These are phyloP conservation scores for Malurus alboscapulatus DNA, from an alignment of 2,113 vertebrate species.

Conservation along the genomic window DNA sequence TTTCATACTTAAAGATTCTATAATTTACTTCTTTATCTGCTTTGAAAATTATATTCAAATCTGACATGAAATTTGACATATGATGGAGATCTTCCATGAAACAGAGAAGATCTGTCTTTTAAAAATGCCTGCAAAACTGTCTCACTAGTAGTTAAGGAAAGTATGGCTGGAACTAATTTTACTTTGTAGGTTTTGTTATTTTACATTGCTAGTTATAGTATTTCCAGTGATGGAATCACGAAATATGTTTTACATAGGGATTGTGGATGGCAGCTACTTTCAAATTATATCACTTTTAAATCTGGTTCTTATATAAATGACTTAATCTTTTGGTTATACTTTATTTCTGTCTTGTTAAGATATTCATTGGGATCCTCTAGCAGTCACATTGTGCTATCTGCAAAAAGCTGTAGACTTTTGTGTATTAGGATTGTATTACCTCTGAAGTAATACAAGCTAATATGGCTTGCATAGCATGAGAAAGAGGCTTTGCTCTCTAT, in stretches of 20 bases:
- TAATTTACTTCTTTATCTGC: slow-evolving; percentile 41
- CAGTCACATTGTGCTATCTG: neutral
- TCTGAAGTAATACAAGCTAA: neutral
- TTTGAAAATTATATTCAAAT: slow-evolving; percentile 39
- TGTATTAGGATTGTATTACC: neutral
- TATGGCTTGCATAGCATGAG: neutral
- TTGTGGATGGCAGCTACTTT: neutral
- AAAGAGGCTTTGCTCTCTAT: neutral
- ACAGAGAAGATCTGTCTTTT: slow-evolving; percentile 39
- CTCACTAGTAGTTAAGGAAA: slow-evolving; percentile 50
- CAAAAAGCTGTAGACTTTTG: neutral
- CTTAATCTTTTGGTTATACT: neutral
- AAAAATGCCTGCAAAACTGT: slow-evolving; percentile 35
- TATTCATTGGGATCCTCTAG: neutral
- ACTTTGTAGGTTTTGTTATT: slow-evolving; percentile 9
- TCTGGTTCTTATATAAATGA: neutral
- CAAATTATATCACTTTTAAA: neutral
- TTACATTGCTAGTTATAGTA: neutral
- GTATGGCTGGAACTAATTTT: slow-evolving; percentile 65
- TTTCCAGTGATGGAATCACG: neutral
- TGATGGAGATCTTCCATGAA: slow-evolving; percentile 44
- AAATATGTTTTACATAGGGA: neutral
- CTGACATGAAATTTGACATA: neutral
- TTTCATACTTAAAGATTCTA: slow-evolving; percentile 41
- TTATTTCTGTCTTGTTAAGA: neutral